These are phyloP conservation scores for Meta bourneti DNA, from an alignment of 2,888 invertebrate species.

Conservation along the genomic window DNA sequence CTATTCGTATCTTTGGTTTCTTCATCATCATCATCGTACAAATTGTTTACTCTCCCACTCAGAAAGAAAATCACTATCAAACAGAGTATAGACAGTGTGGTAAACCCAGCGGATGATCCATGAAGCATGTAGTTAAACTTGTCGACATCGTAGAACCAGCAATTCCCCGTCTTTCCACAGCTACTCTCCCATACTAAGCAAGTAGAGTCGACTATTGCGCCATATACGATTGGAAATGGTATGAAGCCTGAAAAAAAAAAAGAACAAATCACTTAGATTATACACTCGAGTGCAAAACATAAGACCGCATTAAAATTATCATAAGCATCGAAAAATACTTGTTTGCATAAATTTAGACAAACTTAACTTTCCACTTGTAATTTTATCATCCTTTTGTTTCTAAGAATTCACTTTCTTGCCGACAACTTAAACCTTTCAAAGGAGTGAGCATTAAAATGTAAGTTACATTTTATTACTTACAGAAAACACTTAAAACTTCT, in stretches of 20 bases:
- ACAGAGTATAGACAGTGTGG: conserved; percentile 83
- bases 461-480: too few relatives aligned
- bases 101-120: conserved; percentile 83
- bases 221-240: conserved; percentile 87
- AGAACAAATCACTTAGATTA: conserved; percentile 12
- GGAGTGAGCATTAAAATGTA: too few relatives aligned
- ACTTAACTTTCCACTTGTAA: neutral
- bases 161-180: conserved; percentile 85
- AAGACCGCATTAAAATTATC: too few relatives aligned
- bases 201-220: conserved; percentile 86
- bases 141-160: conserved; percentile 86
- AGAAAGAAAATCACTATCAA: conserved; percentile 7
- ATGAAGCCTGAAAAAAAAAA: conserved; percentile 81
- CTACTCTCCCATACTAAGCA: conserved; percentile 86
- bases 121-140: conserved; percentile 84
- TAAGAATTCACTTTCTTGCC: neutral
- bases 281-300: neutral
- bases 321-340: neutral
- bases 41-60: conserved; percentile 12
- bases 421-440: too few relatives aligned
- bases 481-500: too few relatives aligned
- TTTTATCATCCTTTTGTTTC: neutral
- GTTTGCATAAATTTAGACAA: neutral
- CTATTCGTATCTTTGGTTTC: neutral
- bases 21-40: conserved; percentile 60